A percentile compares a stretch with the other conserved stretches of the same genome.
phyloP scores from a whole-genome alignment of 2,113 vertebrate genomes.

The Thryonomys swinderianus region DNA sequence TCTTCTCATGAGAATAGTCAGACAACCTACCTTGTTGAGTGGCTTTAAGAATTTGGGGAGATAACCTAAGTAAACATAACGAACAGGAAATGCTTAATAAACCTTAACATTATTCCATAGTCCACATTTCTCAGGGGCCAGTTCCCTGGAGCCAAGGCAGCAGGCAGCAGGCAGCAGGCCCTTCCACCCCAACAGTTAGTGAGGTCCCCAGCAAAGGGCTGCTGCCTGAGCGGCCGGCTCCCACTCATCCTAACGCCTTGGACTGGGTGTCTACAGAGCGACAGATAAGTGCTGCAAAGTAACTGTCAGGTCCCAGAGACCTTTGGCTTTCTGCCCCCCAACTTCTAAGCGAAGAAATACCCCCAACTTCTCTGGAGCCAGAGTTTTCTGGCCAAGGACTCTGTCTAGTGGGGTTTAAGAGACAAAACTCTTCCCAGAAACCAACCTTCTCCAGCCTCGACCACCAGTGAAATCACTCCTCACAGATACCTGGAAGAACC shows the following conservation, averaged over 20 bases:
- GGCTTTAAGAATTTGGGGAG: neutral
- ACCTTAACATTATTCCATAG: conserved; percentile 24
- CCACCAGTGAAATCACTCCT: neutral
- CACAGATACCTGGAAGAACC: neutral
- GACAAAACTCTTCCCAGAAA: neutral
- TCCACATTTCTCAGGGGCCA: neutral
- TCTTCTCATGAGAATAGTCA: neutral
- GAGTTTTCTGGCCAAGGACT: neutral
- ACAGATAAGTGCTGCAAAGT: neutral
- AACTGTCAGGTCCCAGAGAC: neutral
- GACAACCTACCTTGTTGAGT: neutral
- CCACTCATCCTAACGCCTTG: neutral
- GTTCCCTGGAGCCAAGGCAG: neutral
- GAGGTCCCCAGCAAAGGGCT: neutral
- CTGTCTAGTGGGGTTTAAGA: neutral
- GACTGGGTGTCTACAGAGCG: neutral
- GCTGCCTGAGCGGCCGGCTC: neutral
- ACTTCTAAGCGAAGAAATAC: neutral
- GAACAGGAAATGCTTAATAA: conserved; percentile 28
- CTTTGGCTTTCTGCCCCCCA: neutral
- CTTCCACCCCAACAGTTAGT: neutral
- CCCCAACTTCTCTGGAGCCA: neutral
- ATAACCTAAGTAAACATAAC: neutral
- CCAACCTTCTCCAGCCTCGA: neutral
- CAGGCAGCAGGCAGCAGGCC: neutral